These are phyloP conservation scores for Achatina immaculata DNA, from an alignment of 1,140 invertebrate genomes.

Conservation along the genomic window DNA sequence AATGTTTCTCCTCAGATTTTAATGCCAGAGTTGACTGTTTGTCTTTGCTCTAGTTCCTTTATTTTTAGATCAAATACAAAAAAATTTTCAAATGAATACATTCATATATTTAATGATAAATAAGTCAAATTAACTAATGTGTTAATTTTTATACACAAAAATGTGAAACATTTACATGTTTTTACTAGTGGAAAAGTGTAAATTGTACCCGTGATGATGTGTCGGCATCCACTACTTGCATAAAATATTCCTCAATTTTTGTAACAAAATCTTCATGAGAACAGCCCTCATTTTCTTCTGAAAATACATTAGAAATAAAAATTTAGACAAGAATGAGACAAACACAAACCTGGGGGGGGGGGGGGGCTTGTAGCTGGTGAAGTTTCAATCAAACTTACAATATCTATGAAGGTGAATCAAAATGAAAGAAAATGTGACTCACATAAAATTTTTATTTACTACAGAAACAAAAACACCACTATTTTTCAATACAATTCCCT, in stretches of 20 bases:
- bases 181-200: too few relatives aligned
- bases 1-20: too few relatives aligned
- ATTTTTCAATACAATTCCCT: not conserved
- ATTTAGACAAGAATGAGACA: not conserved
- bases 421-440: not conserved
- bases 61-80: too few relatives aligned
- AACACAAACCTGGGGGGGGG: not conserved
- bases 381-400: not conserved
- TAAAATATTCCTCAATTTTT: slow-evolving; percentile 25
- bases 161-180: too few relatives aligned
- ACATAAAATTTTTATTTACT: not conserved
- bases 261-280: slow-evolving; percentile 27
- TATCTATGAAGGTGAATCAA: not conserved
- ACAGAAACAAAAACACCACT: not conserved
- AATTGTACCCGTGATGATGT: not conserved
- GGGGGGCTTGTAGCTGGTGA: not conserved
- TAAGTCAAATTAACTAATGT: too few relatives aligned
- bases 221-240: not conserved
- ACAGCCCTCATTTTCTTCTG: slow-evolving; percentile 13
- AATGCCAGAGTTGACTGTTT: too few relatives aligned
- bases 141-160: too few relatives aligned
- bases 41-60: too few relatives aligned
- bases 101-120: too few relatives aligned
- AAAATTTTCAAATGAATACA: too few relatives aligned
- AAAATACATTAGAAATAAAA: not conserved